Conservation (phyloP, 30 jellyfish, hydroid and myxozoan species). For the Cassiopea xamachana region DNA sequence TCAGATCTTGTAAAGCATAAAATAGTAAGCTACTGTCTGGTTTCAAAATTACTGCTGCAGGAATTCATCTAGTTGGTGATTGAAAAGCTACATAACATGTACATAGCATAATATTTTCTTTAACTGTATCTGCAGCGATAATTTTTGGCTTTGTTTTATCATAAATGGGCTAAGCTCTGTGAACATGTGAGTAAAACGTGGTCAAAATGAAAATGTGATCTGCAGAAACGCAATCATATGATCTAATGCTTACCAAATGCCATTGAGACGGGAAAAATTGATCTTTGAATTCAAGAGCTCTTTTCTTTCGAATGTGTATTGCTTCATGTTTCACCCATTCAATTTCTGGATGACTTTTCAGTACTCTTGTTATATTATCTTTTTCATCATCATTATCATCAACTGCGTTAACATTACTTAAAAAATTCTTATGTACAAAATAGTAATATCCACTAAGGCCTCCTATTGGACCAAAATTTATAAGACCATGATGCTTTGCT, state of each 20-base stretch:
- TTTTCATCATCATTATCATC: constrained; percentile 9
- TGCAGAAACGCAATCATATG: too few species aligned
- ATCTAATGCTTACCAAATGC: constrained; percentile 86
- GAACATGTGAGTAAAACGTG: too few species aligned
- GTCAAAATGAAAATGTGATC: too few species aligned
- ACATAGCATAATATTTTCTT: too few species aligned
- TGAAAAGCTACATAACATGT: too few species aligned
- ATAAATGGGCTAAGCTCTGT: too few species aligned
- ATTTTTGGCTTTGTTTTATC: too few species aligned
- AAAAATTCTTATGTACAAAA: constrained; percentile 86
- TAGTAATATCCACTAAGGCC: constrained; percentile 90
- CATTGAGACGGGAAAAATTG: constrained; percentile 99
- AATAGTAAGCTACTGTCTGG: too few species aligned
- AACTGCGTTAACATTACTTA: constrained; percentile 28
- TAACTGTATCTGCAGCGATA: too few species aligned
- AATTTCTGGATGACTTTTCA: constrained; percentile 77
- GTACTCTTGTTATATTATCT: constrained; percentile 37
- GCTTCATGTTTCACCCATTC: constrained; percentile 94
- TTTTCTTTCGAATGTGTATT: constrained; percentile 75
- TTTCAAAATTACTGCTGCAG: too few species aligned
- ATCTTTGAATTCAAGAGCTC: constrained; percentile 93
- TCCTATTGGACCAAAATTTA: constrained; percentile 95
- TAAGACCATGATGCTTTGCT: constrained; percentile 79
- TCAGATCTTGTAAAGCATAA: too few species aligned
- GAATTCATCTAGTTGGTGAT: too few species aligned